Evolutionary conservation across 2,113 vertebrate species (phyloP).

Genomic region (Chlamydotis undulata): DNA sequence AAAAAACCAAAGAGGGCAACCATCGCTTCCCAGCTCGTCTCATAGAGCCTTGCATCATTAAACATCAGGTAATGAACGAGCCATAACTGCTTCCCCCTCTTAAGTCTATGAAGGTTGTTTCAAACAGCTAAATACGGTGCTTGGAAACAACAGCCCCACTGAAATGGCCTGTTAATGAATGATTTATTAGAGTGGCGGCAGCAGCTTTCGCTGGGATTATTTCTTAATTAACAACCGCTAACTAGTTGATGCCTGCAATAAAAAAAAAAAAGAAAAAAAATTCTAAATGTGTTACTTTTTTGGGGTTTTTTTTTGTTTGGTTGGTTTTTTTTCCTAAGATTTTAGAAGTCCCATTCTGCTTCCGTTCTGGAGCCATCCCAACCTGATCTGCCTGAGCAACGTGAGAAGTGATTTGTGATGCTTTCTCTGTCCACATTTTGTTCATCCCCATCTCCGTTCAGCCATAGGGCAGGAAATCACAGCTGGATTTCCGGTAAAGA

Average conservation of each 20-base stretch:
- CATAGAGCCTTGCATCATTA: slow-evolving; percentile 39
- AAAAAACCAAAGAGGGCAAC: neutral
- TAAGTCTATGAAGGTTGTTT: neutral
- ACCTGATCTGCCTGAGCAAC: neutral
- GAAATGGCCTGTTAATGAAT: slow-evolving; percentile 72
- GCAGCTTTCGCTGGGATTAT: slow-evolving; percentile 58
- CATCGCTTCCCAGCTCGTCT: neutral
- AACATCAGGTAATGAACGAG: slow-evolving; percentile 46
- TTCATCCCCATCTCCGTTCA: neutral
- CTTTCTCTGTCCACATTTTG: neutral
- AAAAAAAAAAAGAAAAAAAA: neutral
- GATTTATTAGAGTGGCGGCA: slow-evolving; percentile 66
- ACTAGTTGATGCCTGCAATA: slow-evolving; percentile 25
- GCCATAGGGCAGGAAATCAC: neutral
- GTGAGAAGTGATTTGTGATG: neutral
- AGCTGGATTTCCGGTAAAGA: neutral
- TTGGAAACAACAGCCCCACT: slow-evolving; percentile 27
- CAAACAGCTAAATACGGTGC: slow-evolving; percentile 5
- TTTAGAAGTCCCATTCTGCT: neutral
- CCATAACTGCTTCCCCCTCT: neutral
- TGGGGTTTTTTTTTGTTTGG: neutral
- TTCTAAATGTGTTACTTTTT: neutral
- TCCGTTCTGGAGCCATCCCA: neutral
- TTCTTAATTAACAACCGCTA: slow-evolving; percentile 74
- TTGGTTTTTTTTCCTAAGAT: no score